Evolutionary conservation across 2,888 invertebrate genomes (phyloP).

Genomic region (Ceramica pisi): DNA sequence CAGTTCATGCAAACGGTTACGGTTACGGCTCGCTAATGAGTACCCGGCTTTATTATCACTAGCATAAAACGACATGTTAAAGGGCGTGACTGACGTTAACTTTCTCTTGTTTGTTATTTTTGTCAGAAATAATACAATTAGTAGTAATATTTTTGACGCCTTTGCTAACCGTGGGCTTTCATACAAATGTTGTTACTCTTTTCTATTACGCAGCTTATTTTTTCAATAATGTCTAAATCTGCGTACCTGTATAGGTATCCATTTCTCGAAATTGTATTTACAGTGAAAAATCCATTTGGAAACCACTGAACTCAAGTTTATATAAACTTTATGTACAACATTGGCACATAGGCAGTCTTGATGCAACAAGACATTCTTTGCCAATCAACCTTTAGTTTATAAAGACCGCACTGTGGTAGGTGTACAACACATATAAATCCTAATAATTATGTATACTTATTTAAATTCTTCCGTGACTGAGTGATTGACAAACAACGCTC

Average conservation of each 20-base stretch:
- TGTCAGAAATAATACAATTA: conserved; percentile 27
- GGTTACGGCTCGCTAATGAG: too few relatives aligned
- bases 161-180: conserved; percentile 25
- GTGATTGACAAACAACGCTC: too few relatives aligned
- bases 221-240: neutral
- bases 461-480: too few relatives aligned
- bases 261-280: neutral
- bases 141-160: conserved; percentile 18
- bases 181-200: conserved; percentile 24
- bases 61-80: neutral
- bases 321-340: too few relatives aligned
- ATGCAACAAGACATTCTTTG: too few relatives aligned
- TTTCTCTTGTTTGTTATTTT: conserved; percentile 25
- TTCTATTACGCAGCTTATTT: neutral
- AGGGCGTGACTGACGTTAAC: conserved; percentile 10
- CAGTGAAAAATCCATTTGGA: neutral
- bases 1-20: too few relatives aligned
- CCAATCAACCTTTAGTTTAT: too few relatives aligned
- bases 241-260: neutral
- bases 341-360: too few relatives aligned
- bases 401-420: too few relatives aligned
- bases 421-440: too few relatives aligned
- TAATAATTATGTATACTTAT: too few relatives aligned
- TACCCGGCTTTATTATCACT: too few relatives aligned
- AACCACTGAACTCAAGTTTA: neutral